phyloP scores from a whole-genome alignment of 2,888 invertebrate genomes.

The Argyresthia albistria region DNA sequence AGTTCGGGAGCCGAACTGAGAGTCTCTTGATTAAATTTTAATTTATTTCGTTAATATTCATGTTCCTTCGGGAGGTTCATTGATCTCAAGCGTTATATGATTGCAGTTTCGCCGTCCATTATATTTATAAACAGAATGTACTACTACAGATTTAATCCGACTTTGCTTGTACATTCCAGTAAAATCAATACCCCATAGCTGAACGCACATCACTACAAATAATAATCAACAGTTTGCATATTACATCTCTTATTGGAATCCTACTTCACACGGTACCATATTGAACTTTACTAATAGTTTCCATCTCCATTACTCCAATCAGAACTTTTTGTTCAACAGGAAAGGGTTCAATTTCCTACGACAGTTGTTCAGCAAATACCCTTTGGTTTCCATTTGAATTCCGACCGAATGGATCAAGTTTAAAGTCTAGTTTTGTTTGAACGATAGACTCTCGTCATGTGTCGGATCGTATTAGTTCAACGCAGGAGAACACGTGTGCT shows the following conservation, averaged over 20 bases:
- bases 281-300: slow-evolving; percentile 6
- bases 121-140: background rate
- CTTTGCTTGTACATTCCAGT: background rate
- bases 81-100: background rate
- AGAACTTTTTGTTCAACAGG: background rate
- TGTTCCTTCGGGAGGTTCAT: background rate
- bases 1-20: background rate
- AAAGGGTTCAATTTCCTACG: slow-evolving; percentile 25
- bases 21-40: slow-evolving; percentile 2
- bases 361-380: slow-evolving; percentile 1
- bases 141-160: background rate
- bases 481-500: slow-evolving; percentile 45
- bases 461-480: slow-evolving; percentile 5
- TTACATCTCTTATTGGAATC: slow-evolving; percentile 25
- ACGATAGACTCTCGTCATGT: slow-evolving; percentile 1
- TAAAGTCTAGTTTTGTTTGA: slow-evolving; percentile 2
- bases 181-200: background rate
- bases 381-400: background rate
- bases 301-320: background rate
- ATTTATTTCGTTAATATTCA: slow-evolving; percentile 2
- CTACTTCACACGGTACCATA: slow-evolving; percentile 7
- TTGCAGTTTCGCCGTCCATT: background rate
- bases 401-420: background rate
- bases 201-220: slow-evolving; percentile 7
- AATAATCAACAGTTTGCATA: slow-evolving; percentile 22